Evolutionary conservation across 23 tunicate species (phyloP).

Genomic region (Phallusia fumigata): DNA sequence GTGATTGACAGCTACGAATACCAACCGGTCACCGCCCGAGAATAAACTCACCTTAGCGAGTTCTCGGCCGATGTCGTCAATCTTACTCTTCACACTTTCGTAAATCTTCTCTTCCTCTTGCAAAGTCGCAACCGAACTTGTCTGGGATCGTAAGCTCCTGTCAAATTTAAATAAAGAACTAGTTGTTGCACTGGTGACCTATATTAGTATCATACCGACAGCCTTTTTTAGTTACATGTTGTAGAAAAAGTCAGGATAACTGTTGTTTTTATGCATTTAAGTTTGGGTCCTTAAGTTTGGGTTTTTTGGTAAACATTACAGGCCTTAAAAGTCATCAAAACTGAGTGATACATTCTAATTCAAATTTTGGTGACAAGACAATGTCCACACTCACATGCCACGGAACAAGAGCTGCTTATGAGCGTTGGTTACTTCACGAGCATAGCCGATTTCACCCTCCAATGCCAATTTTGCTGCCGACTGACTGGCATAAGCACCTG

Average conservation of each 20-base stretch:
- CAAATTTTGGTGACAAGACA: too few species aligned
- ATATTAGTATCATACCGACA: too few species aligned
- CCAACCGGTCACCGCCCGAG: too few species aligned
- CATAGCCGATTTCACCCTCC: slow-evolving; percentile 71
- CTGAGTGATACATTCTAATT: too few species aligned
- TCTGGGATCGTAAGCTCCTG: slow-evolving; percentile 29
- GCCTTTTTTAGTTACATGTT: too few species aligned
- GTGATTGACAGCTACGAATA: too few species aligned
- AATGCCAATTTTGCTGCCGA: slow-evolving; percentile 69
- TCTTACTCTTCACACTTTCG: slow-evolving; percentile 32
- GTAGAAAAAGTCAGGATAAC: too few species aligned
- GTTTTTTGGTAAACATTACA: too few species aligned
- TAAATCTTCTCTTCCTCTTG: slow-evolving; percentile 27
- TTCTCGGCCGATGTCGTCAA: slow-evolving; percentile 41
- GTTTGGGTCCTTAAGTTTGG: too few species aligned
- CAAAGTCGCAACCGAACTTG: neutral
- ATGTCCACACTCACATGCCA: slow-evolving; percentile 45
- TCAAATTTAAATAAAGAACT: neutral
- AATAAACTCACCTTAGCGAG: slow-evolving; percentile 26
- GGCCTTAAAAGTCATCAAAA: too few species aligned
- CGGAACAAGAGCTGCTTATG: slow-evolving; percentile 63
- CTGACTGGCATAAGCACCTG: slow-evolving; percentile 80
- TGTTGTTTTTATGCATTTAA: too few species aligned
- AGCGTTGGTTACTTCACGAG: slow-evolving; percentile 52
- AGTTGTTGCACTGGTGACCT: too few species aligned